These are phyloP conservation scores for Trinorchestia longiramus DNA, from an alignment of 1,140 invertebrate genomes.

Conservation along the genomic window DNA sequence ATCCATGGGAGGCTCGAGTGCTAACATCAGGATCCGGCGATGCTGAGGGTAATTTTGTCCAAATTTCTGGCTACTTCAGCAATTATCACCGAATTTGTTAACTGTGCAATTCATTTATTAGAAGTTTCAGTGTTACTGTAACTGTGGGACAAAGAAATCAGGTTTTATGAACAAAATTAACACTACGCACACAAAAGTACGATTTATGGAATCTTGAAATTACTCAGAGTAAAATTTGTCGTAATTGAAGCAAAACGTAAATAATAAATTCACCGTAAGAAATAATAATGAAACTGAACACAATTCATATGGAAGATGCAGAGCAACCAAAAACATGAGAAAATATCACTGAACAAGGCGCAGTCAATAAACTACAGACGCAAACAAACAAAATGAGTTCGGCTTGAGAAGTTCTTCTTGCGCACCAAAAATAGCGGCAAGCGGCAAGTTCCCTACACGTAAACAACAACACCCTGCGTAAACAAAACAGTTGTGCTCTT, in stretches of 20 bases:
- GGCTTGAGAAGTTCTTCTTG: slow-evolving; percentile 4
- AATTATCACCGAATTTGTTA: neutral
- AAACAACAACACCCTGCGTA: slow-evolving; percentile 45
- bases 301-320: neutral
- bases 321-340: neutral
- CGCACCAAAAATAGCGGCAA: slow-evolving; percentile 29
- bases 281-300: neutral
- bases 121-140: neutral
- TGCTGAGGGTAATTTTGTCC: neutral
- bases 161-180: too few relatives aligned
- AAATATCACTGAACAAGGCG: neutral
- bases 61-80: neutral
- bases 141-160: too few relatives aligned
- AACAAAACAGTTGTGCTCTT: slow-evolving; percentile 47
- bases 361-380: neutral
- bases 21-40: neutral
- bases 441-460: slow-evolving; percentile 38
- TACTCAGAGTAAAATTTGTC: too few relatives aligned
- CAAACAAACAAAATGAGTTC: slow-evolving; percentile 47
- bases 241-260: neutral
- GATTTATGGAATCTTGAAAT: too few relatives aligned
- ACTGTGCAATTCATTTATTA: neutral
- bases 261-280: neutral
- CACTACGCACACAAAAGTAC: too few relatives aligned
- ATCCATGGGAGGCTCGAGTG: neutral